Conservation (phyloP, 2,888 invertebrate species). For the Iphiclides podalirius region DNA sequence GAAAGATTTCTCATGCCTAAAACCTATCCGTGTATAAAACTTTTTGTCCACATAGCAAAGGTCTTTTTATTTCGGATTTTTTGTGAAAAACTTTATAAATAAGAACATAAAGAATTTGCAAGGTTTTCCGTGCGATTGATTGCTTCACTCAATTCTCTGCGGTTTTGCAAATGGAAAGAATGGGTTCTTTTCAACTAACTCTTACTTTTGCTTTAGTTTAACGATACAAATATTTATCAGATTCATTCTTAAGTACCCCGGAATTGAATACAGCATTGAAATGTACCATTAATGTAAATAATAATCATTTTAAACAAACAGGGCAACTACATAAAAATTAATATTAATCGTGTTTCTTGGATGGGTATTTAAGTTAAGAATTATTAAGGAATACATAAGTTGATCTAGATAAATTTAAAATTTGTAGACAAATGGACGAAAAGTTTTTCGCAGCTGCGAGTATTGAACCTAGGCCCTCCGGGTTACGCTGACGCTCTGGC, state of each 20-base stretch:
- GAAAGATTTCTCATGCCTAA: not conserved
- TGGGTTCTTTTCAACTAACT: conserved; percentile 15
- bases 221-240: not conserved
- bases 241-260: not conserved
- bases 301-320: too few relatives aligned
- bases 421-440: too few relatives aligned
- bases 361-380: too few relatives aligned
- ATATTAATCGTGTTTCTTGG: too few relatives aligned
- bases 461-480: too few relatives aligned
- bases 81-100: conserved; percentile 10
- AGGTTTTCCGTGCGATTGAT: conserved; percentile 21
- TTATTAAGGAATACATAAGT: too few relatives aligned
- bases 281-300: too few relatives aligned
- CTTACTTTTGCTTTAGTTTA: not conserved
- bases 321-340: too few relatives aligned
- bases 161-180: conserved; percentile 15
- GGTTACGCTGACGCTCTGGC: too few relatives aligned
- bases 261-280: too few relatives aligned
- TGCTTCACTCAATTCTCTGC: conserved; percentile 17
- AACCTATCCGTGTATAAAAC: conserved; percentile 5
- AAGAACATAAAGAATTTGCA: conserved; percentile 15
- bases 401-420: too few relatives aligned
- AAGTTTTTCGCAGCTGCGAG: too few relatives aligned
- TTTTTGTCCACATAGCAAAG: not conserved
- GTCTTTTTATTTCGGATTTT: conserved; percentile 19